Percentiles rank a stretch among this genome's conserved stretches.
Conservation (phyloP, 2,888 invertebrate genomes). For the Pyralis farinalis region DNA sequence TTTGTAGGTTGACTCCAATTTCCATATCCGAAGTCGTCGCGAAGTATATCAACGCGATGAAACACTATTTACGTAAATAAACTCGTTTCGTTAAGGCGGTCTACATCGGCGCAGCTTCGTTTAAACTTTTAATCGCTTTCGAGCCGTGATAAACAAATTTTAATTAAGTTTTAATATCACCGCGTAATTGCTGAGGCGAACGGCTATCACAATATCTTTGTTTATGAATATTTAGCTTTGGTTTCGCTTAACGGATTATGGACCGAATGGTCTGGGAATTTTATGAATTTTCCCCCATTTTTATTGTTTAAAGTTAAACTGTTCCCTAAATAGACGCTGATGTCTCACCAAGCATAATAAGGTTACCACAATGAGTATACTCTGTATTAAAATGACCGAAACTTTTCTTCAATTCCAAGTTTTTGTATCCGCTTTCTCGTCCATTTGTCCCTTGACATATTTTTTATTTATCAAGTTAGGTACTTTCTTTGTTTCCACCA, state of each 20-base stretch:
- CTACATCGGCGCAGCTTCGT: constrained; percentile 70
- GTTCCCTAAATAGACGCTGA: constrained; percentile 6
- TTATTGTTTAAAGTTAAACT: neutral
- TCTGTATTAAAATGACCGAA: constrained; percentile 34
- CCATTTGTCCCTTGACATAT: constrained; percentile 50
- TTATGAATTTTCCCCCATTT: neutral
- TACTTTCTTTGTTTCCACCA: constrained; percentile 45
- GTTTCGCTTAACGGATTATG: constrained; percentile 2
- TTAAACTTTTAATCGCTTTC: constrained; percentile 80
- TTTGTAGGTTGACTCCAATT: constrained; percentile 15
- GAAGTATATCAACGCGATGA: constrained; percentile 30
- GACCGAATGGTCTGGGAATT: neutral
- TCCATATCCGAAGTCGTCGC: constrained; percentile 15
- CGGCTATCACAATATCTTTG: constrained; percentile 67
- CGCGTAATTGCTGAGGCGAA: constrained; percentile 74
- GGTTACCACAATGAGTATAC: constrained; percentile 23
- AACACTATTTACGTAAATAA: constrained; percentile 70
- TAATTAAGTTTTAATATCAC: constrained; percentile 81
- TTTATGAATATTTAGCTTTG: constrained; percentile 61
- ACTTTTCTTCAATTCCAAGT: constrained; percentile 32
- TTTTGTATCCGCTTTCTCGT: constrained; percentile 30
- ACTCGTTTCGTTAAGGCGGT: constrained; percentile 70
- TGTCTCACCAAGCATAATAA: constrained; percentile 5
- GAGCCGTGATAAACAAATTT: constrained; percentile 79
- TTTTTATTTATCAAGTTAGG: constrained; percentile 54